phyloP scores from a whole-genome alignment of 2,888 invertebrate genomes.

The Idaea dimidiata region DNA sequence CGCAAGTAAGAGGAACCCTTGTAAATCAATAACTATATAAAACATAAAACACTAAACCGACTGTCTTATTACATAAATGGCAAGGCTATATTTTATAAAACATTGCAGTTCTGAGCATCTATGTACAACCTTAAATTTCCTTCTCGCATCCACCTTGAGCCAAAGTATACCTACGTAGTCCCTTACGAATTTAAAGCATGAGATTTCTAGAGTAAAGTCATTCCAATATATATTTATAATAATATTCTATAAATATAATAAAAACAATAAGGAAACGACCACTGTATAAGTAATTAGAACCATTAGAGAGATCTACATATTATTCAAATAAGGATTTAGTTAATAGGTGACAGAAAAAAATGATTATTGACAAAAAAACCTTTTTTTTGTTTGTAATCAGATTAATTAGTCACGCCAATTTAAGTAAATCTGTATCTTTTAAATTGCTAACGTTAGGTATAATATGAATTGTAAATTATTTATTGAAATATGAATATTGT shows the following conservation, averaged over 20 bases:
- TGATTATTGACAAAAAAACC: neutral
- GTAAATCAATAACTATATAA: too few relatives aligned
- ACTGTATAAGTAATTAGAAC: slow-evolving; percentile 23
- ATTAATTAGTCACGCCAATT: neutral
- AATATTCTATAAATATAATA: slow-evolving; percentile 17
- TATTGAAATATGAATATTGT: neutral
- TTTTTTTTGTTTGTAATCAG: neutral
- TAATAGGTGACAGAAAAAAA: neutral
- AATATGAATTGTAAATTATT: neutral
- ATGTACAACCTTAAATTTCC: too few relatives aligned
- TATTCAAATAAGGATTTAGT: slow-evolving; percentile 18
- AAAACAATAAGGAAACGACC: slow-evolving; percentile 26
- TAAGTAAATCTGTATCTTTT: neutral
- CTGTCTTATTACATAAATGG: too few relatives aligned
- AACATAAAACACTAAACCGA: too few relatives aligned
- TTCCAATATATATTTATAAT: slow-evolving; percentile 12
- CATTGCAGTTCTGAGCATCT: too few relatives aligned
- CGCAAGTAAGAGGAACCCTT: too few relatives aligned
- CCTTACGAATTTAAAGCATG: too few relatives aligned
- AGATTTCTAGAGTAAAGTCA: neutral
- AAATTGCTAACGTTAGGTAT: neutral
- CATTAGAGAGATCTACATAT: slow-evolving; percentile 21
- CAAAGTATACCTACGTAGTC: too few relatives aligned
- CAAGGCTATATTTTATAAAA: too few relatives aligned
- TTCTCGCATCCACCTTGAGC: too few relatives aligned